Percentiles rank a stretch among this genome's conserved stretches.
These are phyloP conservation scores for Melinaea menophilus DNA, from an alignment of 2,888 invertebrate species.

Conservation along the genomic window DNA sequence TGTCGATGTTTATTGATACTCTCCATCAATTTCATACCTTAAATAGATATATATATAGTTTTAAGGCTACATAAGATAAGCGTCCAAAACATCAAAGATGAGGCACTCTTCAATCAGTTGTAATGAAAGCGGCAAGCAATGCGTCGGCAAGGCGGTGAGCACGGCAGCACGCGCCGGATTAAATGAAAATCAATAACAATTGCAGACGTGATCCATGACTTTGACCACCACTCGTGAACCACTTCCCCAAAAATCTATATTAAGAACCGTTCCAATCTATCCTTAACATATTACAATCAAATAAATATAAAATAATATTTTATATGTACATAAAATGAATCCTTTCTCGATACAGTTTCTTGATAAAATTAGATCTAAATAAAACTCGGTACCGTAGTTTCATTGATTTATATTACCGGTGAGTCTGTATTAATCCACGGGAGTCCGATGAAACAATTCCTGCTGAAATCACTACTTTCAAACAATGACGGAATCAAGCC, in stretches of 20 bases:
- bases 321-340: constrained; percentile 1
- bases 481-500: constrained; percentile 55
- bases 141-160: constrained; percentile 44
- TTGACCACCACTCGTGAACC: constrained; percentile 27
- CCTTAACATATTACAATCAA: too few species aligned
- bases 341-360: constrained; percentile 19
- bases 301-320: too few species aligned
- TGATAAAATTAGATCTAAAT: constrained; percentile 31
- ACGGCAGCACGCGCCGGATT: constrained; percentile 70
- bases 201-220: constrained; percentile 64
- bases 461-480: constrained; percentile 52
- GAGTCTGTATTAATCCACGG: constrained; percentile 39
- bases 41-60: too few species aligned
- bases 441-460: constrained; percentile 47
- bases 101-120: constrained; percentile 56
- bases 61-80: background rate
- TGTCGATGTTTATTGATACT: too few species aligned
- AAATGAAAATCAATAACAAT: constrained; percentile 75
- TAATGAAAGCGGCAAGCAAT: constrained; percentile 59
- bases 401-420: constrained; percentile 37
- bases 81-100: constrained; percentile 29
- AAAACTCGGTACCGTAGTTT: constrained; percentile 29
- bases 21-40: too few species aligned
- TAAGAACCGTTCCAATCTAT: background rate
- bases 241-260: constrained; percentile 3